Percentiles rank a stretch among this genome's conserved stretches.
phyloP scores from a whole-genome alignment of 2,888 invertebrate genomes.

The Phalera bucephala region DNA sequence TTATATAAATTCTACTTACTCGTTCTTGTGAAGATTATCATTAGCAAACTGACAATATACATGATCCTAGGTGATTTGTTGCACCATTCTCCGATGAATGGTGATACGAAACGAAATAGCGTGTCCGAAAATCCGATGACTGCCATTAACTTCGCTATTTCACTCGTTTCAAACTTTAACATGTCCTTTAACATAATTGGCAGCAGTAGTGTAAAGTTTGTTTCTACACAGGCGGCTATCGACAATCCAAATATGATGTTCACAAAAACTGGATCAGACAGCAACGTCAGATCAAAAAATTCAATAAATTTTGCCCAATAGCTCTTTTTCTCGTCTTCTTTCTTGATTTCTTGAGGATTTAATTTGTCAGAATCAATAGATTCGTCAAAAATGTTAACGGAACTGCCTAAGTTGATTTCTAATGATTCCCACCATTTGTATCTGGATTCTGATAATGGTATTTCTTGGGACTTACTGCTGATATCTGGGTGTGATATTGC shows the following conservation, averaged over 20 bases:
- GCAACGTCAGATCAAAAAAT: slow-evolving; percentile 85
- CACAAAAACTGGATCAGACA: slow-evolving; percentile 86
- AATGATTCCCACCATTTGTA: slow-evolving; percentile 83
- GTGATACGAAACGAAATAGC: slow-evolving; percentile 84
- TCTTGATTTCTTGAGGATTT: slow-evolving; percentile 36
- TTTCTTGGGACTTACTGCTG: slow-evolving; percentile 47
- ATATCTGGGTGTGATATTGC: slow-evolving; percentile 73
- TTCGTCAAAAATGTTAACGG: slow-evolving; percentile 82
- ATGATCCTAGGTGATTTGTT: slow-evolving; percentile 84
- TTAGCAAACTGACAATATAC: slow-evolving; percentile 84
- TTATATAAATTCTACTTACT: slow-evolving; percentile 85
- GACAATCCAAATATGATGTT: slow-evolving; percentile 87
- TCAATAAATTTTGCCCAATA: slow-evolving; percentile 61
- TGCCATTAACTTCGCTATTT: slow-evolving; percentile 86
- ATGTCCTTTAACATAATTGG: slow-evolving; percentile 87
- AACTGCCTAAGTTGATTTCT: slow-evolving; percentile 84
- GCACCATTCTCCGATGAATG: slow-evolving; percentile 86
- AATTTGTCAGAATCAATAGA: slow-evolving; percentile 38
- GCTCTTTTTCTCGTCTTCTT: slow-evolving; percentile 39
- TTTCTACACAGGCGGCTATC: slow-evolving; percentile 86
- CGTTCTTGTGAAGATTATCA: slow-evolving; percentile 84
- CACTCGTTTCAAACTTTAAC: slow-evolving; percentile 77
- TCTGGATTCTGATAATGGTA: slow-evolving; percentile 48
- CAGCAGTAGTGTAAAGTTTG: slow-evolving; percentile 86
- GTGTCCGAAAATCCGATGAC: slow-evolving; percentile 83